These are phyloP conservation scores for Cataglyphis rosenhaueri DNA, from an alignment of 2,888 invertebrate genomes.

Conservation along the genomic window DNA sequence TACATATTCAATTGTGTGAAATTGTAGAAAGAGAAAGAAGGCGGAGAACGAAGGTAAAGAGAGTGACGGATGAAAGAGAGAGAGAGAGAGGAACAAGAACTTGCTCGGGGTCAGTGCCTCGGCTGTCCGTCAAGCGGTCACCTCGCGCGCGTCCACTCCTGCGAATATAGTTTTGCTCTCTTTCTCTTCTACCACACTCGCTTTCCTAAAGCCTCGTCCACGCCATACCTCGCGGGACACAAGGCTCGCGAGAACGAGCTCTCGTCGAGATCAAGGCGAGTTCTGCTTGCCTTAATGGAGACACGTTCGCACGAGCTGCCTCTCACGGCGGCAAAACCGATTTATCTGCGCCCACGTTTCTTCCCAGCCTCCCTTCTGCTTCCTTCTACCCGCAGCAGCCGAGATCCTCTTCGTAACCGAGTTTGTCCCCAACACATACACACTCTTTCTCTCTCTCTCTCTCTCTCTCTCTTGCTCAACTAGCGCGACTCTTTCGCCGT, in stretches of 20 bases:
- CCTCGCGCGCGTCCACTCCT: constrained; percentile 73
- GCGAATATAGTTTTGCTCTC: constrained; percentile 57
- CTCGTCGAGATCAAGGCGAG: constrained; percentile 74
- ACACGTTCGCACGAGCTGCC: constrained; percentile 81
- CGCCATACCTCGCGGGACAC: constrained; percentile 8
- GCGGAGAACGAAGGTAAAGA: constrained; percentile 24
- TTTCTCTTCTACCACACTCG: constrained; percentile 32
- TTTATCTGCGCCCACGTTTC: constrained; percentile 81
- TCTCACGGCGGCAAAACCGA: constrained; percentile 81
- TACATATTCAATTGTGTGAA: constrained; percentile 1
- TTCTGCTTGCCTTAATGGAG: constrained; percentile 79
- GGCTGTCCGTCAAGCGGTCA: constrained; percentile 77
- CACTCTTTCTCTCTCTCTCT: constrained; percentile 35
- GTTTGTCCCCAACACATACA: constrained; percentile 26
- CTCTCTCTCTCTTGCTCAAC: constrained; percentile 32
- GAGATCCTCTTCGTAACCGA: constrained; percentile 46
- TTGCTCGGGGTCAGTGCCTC: constrained; percentile 73
- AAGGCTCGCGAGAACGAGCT: constrained; percentile 59
- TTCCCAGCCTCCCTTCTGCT: constrained; percentile 36
- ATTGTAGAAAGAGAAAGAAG: constrained; percentile 7
- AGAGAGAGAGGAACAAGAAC: constrained; percentile 76
- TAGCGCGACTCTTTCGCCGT: constrained; percentile 45
- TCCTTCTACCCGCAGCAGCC: constrained; percentile 15
- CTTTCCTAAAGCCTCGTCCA: constrained; percentile 51
- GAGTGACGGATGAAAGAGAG: constrained; percentile 42